phyloP scores from a whole-genome alignment of 1,140 invertebrate genomes.

The Drosophila quadrilineata region DNA sequence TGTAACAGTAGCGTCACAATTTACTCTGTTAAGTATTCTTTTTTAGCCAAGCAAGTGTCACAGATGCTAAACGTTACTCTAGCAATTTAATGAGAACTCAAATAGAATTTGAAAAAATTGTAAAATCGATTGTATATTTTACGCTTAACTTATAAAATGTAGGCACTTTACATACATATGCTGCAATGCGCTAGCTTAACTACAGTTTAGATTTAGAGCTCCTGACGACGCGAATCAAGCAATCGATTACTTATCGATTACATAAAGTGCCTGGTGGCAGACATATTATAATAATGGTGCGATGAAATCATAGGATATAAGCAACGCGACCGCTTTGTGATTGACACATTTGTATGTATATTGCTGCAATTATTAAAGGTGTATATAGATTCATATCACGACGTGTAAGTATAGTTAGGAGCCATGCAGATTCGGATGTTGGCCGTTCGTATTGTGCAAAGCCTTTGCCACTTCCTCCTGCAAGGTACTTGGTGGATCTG shows the following conservation, averaged over 20 bases:
- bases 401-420: constrained; percentile 52
- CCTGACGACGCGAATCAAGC: neutral
- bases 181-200: constrained; percentile 36
- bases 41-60: no score
- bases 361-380: constrained; percentile 37
- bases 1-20: no score
- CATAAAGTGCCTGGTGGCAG: constrained; percentile 18
- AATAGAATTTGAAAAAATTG: constrained; percentile 63
- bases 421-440: constrained; percentile 78
- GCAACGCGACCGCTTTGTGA: constrained; percentile 27
- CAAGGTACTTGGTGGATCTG: constrained; percentile 90
- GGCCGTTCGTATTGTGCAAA: constrained; percentile 64
- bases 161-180: constrained; percentile 71
- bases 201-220: constrained; percentile 6
- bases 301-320: constrained; percentile 5
- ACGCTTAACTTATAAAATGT: constrained; percentile 58
- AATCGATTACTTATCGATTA: constrained; percentile 2
- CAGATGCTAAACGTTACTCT: no score
- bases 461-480: constrained; percentile 89
- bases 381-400: constrained; percentile 72
- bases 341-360: constrained; percentile 26
- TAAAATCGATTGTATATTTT: constrained; percentile 75
- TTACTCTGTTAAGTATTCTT: no score
- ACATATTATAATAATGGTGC: constrained; percentile 48
- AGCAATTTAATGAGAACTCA: no score